Conservation (phyloP, 64 coral and sea anemone species). For the Catalaphyllia jardinei region DNA sequence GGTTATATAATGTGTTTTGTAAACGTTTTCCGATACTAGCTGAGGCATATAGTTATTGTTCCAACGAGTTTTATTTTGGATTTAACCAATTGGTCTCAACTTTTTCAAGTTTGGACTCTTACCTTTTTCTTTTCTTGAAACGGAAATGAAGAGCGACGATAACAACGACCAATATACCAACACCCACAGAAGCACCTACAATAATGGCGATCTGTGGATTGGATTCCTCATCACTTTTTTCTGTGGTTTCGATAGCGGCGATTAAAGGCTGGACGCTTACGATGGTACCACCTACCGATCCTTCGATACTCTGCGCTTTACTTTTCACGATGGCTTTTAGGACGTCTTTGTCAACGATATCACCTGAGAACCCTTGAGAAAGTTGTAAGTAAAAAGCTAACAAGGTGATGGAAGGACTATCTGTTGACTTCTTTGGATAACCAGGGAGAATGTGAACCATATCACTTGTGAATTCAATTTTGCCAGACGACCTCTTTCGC, state of each 20-base stretch:
- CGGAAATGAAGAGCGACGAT: background rate
- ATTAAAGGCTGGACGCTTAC: background rate
- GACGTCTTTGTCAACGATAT: background rate
- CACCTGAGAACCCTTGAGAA: background rate
- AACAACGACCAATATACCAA: background rate
- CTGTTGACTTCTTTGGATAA: background rate
- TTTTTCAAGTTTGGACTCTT: background rate
- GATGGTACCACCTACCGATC: background rate
- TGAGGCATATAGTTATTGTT: too few species aligned
- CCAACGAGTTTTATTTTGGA: too few species aligned
- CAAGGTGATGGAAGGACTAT: background rate
- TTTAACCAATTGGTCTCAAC: too few species aligned
- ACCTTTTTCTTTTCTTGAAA: background rate
- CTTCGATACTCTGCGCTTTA: background rate
- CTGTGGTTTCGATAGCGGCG: too few species aligned
- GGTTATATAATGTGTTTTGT: too few species aligned
- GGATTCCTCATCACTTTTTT: background rate
- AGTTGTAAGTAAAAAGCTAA: slow-evolving; percentile 14
- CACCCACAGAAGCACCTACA: background rate
- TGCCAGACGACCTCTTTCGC: background rate
- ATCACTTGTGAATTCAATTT: background rate
- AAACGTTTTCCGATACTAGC: too few species aligned
- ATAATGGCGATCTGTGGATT: background rate
- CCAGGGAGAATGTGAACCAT: slow-evolving; percentile 38
- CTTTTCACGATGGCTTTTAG: background rate